Evolutionary conservation across 1,140 invertebrate genomes (phyloP).

Genomic region (Micrasema minimum): DNA sequence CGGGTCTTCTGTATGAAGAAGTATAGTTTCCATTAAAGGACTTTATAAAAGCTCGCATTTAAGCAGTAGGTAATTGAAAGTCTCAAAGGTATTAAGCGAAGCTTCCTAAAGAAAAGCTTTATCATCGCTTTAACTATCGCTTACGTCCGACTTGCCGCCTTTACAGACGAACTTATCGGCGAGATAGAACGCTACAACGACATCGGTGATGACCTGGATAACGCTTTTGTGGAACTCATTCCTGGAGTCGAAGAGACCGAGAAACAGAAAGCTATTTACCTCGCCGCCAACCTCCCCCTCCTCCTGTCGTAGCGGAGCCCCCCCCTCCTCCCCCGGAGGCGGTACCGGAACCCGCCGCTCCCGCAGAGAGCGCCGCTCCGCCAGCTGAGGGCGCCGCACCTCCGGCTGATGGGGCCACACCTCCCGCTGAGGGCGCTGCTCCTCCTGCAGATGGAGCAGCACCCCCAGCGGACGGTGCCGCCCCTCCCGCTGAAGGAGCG

Average conservation of each 20-base stretch:
- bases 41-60: not conserved
- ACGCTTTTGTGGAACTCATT: constrained; percentile 96
- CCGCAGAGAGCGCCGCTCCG: constrained; percentile 55
- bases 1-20: too few species aligned
- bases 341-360: constrained; percentile 55
- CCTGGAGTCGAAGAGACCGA: constrained; percentile 67
- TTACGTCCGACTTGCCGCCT: constrained; percentile 52
- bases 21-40: not conserved
- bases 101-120: constrained; percentile 19
- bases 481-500: constrained; percentile 56
- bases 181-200: constrained; percentile 99
- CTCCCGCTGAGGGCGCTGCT: constrained; percentile 56
- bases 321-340: constrained; percentile 58
- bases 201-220: constrained; percentile 97
- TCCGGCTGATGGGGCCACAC: constrained; percentile 52
- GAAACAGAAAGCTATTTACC: constrained; percentile 55
- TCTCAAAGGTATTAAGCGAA: constrained; percentile 20
- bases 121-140: constrained; percentile 12
- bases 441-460: constrained; percentile 58
- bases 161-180: constrained; percentile 95
- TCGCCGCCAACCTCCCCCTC: constrained; percentile 52
- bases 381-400: constrained; percentile 54
- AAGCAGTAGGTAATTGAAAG: not conserved
- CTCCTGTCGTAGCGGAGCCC: constrained; percentile 58
- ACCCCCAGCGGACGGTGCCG: constrained; percentile 58